phyloP scores from a whole-genome alignment of 2,888 invertebrate genomes.

The Drosophila melanosoma region DNA sequence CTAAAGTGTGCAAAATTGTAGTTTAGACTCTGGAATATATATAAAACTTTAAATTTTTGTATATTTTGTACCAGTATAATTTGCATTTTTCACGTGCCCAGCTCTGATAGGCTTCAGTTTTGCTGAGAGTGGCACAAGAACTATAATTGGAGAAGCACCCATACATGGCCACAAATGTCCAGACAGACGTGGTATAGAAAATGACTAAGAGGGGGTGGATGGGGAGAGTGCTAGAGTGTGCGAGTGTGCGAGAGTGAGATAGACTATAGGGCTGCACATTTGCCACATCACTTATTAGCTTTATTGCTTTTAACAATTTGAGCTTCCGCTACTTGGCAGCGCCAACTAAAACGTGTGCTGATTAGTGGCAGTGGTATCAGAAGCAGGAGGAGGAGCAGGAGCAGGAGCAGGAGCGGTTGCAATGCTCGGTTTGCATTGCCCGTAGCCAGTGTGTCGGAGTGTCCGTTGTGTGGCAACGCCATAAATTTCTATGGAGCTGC shows the following conservation, averaged over 20 bases:
- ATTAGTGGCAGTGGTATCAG: conserved; percentile 61
- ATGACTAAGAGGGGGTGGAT: background rate
- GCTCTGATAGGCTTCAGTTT: conserved; percentile 11
- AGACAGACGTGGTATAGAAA: background rate
- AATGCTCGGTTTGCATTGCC: conserved; percentile 37
- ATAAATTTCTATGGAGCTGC: conserved; percentile 73
- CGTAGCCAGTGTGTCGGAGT: conserved; percentile 33
- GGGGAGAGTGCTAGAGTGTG: background rate
- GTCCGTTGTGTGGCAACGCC: conserved; percentile 62
- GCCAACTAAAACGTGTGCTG: conserved; percentile 79
- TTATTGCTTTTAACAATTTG: conserved; percentile 80
- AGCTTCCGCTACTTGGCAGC: conserved; percentile 77
- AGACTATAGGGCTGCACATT: conserved; percentile 61
- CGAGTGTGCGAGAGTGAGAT: background rate
- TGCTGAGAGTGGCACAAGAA: conserved; percentile 7
- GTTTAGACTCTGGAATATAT: background rate
- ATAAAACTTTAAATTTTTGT: background rate
- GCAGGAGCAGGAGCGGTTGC: conserved; percentile 49
- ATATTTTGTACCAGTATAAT: background rate
- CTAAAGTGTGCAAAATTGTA: background rate
- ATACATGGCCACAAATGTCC: background rate
- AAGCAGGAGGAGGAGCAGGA: conserved; percentile 48
- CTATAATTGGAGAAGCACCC: conserved; percentile 18
- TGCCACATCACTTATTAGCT: conserved; percentile 81
- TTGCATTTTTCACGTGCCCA: conserved; percentile 10